phyloP scores from a whole-genome alignment of 2,888 invertebrate genomes.

The Gari tellinella region DNA sequence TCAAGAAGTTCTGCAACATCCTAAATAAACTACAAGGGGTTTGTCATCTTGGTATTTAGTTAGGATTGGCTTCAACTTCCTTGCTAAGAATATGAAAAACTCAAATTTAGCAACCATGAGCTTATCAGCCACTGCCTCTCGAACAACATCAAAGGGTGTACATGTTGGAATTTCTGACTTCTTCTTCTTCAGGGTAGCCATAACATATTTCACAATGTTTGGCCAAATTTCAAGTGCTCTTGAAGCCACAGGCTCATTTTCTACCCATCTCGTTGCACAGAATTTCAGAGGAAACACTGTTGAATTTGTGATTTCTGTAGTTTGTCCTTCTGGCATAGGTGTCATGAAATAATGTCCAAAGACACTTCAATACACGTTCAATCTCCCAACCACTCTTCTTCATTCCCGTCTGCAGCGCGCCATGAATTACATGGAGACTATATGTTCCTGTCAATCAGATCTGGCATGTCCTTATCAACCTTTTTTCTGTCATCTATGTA shows the following conservation, averaged over 20 bases:
- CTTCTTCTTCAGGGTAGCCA: conserved; percentile 16
- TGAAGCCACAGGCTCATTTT: conserved; percentile 30
- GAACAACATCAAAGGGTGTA: conserved; percentile 9
- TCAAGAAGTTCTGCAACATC: too few relatives aligned
- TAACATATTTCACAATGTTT: conserved; percentile 12
- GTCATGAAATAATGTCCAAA: conserved; percentile 32
- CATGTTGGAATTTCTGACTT: conserved; percentile 22
- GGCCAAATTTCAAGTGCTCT: conserved; percentile 43
- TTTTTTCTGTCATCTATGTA: conserved; percentile 21
- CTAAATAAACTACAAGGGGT: too few relatives aligned
- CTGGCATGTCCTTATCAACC: conserved; percentile 20
- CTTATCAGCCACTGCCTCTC: conserved; percentile 15
- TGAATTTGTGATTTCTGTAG: conserved; percentile 17
- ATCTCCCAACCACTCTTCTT: conserved; percentile 59
- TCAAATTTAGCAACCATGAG: conserved; percentile 15
- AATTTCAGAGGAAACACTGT: conserved; percentile 33
- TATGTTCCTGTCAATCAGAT: conserved; percentile 72
- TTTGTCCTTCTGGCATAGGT: conserved; percentile 24
- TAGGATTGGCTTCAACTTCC: conserved; percentile 14
- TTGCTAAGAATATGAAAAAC: conserved; percentile 19
- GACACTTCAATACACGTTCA: conserved; percentile 8
- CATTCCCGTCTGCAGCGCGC: conserved; percentile 74
- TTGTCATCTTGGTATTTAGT: conserved; percentile 17
- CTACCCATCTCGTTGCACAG: conserved; percentile 34
- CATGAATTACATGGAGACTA: conserved; percentile 75